Percentiles rank a stretch among this genome's conserved stretches.
These are phyloP conservation scores for Lagocephalus sceleratus DNA, from an alignment of 2,797 vertebrate species.

Conservation along the genomic window DNA sequence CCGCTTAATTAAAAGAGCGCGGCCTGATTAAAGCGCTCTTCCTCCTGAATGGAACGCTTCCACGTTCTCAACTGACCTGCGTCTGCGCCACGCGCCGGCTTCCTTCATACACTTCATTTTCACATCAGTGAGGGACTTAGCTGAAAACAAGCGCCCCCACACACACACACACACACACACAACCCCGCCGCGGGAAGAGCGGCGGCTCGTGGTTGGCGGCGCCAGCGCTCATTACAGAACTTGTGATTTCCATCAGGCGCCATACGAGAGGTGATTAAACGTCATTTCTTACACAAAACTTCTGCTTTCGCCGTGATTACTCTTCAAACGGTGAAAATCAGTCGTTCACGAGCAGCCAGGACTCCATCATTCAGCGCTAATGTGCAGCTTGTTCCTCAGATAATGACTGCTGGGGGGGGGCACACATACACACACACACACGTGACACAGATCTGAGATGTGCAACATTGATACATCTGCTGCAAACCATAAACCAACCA, in stretches of 20 bases:
- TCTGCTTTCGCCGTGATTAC: background rate
- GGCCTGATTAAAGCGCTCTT: slow-evolving; percentile 66
- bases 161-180: background rate
- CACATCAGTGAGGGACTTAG: slow-evolving; percentile 33
- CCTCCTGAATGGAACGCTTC: slow-evolving; percentile 42
- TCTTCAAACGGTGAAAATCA: background rate
- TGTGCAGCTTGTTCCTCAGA: too few relatives aligned
- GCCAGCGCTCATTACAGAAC: slow-evolving; percentile 27
- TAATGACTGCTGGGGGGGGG: too few relatives aligned
- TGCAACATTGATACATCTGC: too few relatives aligned
- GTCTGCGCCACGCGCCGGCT: slow-evolving; percentile 34
- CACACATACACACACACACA: too few relatives aligned
- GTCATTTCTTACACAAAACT: background rate
- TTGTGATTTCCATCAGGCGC: slow-evolving; percentile 33
- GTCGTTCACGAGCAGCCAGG: background rate
- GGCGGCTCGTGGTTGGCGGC: slow-evolving; percentile 15
- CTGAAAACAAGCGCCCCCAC: slow-evolving; percentile 15
- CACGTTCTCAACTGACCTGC: slow-evolving; percentile 44
- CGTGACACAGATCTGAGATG: too few relatives aligned
- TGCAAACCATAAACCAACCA: too few relatives aligned
- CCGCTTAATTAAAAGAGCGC: slow-evolving; percentile 74
- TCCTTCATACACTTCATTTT: slow-evolving; percentile 38
- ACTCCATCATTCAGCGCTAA: background rate
- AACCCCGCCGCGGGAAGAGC: slow-evolving; percentile 13
- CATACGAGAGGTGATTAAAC: background rate